A percentile compares a stretch with the other conserved stretches of the same genome.
phyloP scores from a whole-genome alignment of 2,888 invertebrate species.

The Anarsia innoxiella region DNA sequence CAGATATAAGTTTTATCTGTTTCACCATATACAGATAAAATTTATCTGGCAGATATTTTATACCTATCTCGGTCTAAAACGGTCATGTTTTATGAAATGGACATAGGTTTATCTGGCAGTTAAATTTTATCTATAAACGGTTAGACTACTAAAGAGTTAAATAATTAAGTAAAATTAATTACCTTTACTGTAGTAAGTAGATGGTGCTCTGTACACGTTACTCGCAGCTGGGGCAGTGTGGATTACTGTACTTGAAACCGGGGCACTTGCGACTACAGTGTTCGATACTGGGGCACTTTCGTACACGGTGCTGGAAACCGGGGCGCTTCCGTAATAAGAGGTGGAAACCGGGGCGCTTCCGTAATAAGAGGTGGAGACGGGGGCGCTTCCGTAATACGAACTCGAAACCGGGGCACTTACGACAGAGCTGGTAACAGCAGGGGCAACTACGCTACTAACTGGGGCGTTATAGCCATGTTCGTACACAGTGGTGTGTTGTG shows the following conservation, averaged over 20 bases:
- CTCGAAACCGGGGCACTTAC: neutral
- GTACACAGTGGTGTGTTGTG: neutral
- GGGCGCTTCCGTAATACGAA: neutral
- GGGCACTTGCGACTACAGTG: constrained; percentile 1
- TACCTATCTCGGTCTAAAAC: too few relatives aligned
- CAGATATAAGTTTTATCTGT: too few relatives aligned
- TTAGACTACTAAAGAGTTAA: neutral
- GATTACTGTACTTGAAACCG: neutral
- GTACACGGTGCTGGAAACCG: neutral
- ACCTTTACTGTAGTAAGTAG: constrained; percentile 7
- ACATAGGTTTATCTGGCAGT: too few relatives aligned
- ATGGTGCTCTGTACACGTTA: neutral
- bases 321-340: neutral
- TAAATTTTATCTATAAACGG: neutral
- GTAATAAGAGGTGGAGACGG: neutral
- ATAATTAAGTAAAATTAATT: neutral
- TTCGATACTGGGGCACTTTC: neutral
- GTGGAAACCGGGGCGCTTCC: neutral
- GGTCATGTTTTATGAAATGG: too few relatives aligned
- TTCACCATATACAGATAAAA: too few relatives aligned
- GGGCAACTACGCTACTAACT: neutral
- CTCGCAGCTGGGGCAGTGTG: neutral
- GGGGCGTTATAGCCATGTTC: neutral
- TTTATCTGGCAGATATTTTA: too few relatives aligned
- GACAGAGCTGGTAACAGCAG: neutral